Base-by-base conservation (phyloP, 2,797 vertebrate genomes). In the Gadopsis marmoratus region DNA sequence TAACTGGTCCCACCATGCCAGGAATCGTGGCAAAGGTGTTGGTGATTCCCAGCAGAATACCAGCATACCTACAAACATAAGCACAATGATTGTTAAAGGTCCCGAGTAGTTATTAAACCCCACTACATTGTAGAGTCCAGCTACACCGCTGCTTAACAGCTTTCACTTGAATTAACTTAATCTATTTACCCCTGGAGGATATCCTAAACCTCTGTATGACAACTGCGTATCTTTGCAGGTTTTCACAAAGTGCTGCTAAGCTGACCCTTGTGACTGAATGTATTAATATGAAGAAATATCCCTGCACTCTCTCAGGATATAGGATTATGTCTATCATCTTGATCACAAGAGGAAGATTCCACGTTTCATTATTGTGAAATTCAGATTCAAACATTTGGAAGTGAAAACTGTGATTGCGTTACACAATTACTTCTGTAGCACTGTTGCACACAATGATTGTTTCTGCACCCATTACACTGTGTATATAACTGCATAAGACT, bases 21-120 rank as follows among this genome's bases (percentile, higher is more conserved):
- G 98, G 98, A 69, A 99, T 96, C 60, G 98, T 99, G 70, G 96
- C 98, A 90, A 99, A 99, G n/a, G 97, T 95, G 93, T 99, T 99
- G 88, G 98, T 99, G 93, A 99, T 99, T 79, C 98, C 98, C 84
- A 99, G 95, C 51, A 99, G 96, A 85, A 99, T 97, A 23, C 98
- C 98, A 56, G 98, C 98, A 88, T 97, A 99, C 31, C 98, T 99
- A 76, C 9, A 39, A 39, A 81, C 23, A 87, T 12, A 77, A 37
- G 59, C 1, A 54, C 16, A 71, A 5, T 14, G n/a, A 17, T 12
- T 37, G 35, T 50, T 62, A 21, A 29, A 65, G 5, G 41, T 23
- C 21, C 3, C 2, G 17, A 62, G 14, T 58, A 12, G 31, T 37
- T 45, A 51, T 63, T 43, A 50, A 43, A 51, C 37, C 10, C 9